phyloP scores from a whole-genome alignment of 2,797 vertebrate species.

The Eospalax fontanierii region DNA sequence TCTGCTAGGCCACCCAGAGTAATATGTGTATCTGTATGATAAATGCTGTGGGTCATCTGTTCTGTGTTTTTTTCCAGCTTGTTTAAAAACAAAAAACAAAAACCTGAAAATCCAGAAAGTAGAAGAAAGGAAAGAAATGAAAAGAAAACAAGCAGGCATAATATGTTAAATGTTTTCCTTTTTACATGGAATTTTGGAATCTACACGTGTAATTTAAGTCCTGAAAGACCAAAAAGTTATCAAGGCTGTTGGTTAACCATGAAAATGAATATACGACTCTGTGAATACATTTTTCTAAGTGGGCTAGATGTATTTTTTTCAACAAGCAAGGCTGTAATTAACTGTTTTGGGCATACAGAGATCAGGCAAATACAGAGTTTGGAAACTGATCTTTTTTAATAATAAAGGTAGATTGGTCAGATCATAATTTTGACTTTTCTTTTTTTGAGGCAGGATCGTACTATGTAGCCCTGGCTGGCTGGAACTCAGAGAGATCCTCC shows the following conservation, averaged over 20 bases:
- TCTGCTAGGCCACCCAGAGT: constrained; percentile 60
- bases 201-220: constrained; percentile 46
- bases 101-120: neutral
- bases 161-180: constrained; percentile 62
- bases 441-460: neutral
- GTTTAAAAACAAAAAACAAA: neutral
- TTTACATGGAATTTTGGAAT: constrained; percentile 60
- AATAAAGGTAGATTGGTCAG: no score
- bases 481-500: neutral
- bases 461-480: neutral
- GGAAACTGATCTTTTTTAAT: neutral
- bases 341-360: neutral
- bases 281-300: neutral
- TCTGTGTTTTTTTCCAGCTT: constrained; percentile 63
- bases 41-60: constrained; percentile 73
- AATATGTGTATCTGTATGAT: constrained; percentile 67
- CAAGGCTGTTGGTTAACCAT: constrained; percentile 25
- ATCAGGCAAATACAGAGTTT: neutral
- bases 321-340: neutral
- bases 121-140: neutral
- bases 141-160: constrained; percentile 3
- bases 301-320: neutral
- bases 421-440: no score
- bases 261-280: constrained; percentile 50
- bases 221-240: constrained; percentile 59